These are phyloP conservation scores for Oxyura jamaicensis DNA, from an alignment of 2,113 vertebrate species.

Conservation along the genomic window DNA sequence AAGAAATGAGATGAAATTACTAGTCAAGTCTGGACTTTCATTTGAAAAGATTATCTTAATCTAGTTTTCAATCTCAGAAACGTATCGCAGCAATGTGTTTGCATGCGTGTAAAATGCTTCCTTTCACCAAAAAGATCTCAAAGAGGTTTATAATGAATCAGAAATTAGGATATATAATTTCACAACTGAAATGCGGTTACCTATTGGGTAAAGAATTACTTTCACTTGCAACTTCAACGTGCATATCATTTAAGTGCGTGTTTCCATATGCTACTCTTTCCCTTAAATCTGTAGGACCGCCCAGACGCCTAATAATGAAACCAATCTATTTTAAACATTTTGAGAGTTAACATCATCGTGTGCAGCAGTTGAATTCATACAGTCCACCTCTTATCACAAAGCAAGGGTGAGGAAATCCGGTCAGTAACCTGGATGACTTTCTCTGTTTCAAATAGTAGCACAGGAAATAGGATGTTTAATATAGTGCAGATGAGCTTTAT, in stretches of 20 bases:
- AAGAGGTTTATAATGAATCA: background rate
- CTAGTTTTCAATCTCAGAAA: background rate
- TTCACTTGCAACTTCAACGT: background rate
- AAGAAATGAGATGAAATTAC: background rate
- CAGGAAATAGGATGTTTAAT: background rate
- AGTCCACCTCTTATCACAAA: background rate
- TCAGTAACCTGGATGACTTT: background rate
- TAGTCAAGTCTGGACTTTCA: background rate
- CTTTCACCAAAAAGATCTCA: background rate
- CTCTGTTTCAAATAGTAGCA: background rate
- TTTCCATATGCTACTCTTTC: background rate
- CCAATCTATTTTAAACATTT: background rate
- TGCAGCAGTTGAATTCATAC: background rate
- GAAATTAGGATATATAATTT: background rate
- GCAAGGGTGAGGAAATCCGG: background rate
- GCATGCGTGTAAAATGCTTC: background rate
- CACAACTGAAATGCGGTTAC: background rate
- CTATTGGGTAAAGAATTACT: background rate
- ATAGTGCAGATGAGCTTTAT: background rate
- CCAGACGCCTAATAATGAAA: background rate
- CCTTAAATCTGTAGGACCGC: background rate
- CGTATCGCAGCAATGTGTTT: background rate
- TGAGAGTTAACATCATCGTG: background rate
- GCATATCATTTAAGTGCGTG: background rate
- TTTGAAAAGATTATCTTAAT: background rate